These are phyloP conservation scores for Rhinophrynus dorsalis DNA, from an alignment of 2,797 vertebrate species.

Conservation along the genomic window DNA sequence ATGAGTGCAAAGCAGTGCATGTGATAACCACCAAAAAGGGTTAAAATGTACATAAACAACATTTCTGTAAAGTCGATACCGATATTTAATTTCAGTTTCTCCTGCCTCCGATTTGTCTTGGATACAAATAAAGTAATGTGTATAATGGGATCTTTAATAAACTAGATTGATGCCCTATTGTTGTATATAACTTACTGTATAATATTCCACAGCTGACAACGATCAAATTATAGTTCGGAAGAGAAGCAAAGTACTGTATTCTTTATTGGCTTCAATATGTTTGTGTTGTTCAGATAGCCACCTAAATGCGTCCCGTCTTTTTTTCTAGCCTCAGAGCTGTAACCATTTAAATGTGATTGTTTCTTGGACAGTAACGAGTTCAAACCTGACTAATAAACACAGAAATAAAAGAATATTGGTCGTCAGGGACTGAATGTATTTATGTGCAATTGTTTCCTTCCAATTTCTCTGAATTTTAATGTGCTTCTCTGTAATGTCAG, in stretches of 20 bases:
- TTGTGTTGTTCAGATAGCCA: constrained; percentile 4
- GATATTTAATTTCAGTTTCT: too few relatives aligned
- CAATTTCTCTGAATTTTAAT: constrained; percentile 23
- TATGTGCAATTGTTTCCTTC: constrained; percentile 20
- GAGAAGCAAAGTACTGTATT: too few relatives aligned
- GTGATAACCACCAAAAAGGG: too few relatives aligned
- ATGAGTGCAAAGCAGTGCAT: too few relatives aligned
- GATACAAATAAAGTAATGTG: too few relatives aligned
- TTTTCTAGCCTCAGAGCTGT: not conserved
- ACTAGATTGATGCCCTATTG: not conserved
- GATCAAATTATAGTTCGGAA: too few relatives aligned
- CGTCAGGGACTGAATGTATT: constrained; percentile 5
- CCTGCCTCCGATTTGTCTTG: too few relatives aligned
- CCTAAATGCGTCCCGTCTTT: constrained; percentile 11
- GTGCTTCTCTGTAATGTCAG: not conserved
- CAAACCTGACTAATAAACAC: constrained; percentile 1
- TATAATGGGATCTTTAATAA: too few relatives aligned
- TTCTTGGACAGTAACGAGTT: constrained; percentile 10
- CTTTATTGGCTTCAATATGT: constrained; percentile 17
- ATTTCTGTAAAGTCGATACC: too few relatives aligned
- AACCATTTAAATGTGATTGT: constrained; percentile 7
- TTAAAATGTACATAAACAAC: too few relatives aligned
- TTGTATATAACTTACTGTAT: not conserved
- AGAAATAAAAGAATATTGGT: constrained; percentile 4
- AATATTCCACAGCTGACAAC: too few relatives aligned